Evolutionary conservation across 92 coral and sea anemone species (phyloP), one percentile per base, ranked within the genome.

Genomic region (Pocillopora grandis): DNA sequence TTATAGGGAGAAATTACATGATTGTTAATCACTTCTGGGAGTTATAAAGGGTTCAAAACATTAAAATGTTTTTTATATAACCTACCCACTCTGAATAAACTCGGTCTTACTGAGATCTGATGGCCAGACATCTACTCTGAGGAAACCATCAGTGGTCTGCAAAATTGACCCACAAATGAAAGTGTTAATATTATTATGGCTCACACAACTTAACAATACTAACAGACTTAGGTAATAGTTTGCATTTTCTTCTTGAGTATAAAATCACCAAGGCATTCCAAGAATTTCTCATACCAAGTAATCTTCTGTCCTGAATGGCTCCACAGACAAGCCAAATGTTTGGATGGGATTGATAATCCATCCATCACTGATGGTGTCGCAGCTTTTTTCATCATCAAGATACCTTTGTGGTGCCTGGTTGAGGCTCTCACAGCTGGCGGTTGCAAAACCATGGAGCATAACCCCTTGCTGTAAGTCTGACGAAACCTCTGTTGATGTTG

Each of bases 111-210:
- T 76, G 81, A 91, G 80, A 21, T 88, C 90, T 66, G 93, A 81
- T n/a, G 98, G 91, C 98, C 98, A 94, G 3, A 87, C 31, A 16
- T 80, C 85, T 19, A 92, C 84, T 71, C 79, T 86, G n/a, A 94
- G 78, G 62, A 74, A 75, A 36, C 90, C 74, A 80, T 78, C 80
- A 21, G 83, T 23, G 71, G 10, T 12, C 84, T 85, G 72, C 27
- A 49, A 65, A 76, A 48, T 73, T 13, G 5, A 20, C 31, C 65
- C 58, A 11, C 14, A 55, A 56, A 48, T 10, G 23, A 48, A 18
- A 37, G 16, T 42, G 8, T 42, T 42, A 42, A 3, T 42, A 42
- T 7, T 42, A 42, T 42, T 42, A 3, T 42, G 5, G 52, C 52
- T 42, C 52, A 42, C 52, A 42, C 52, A 42, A 42, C 4, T 7